Evolutionary conservation across 2,888 invertebrate species (phyloP).

Genomic region (Ochropleura leucogaster): DNA sequence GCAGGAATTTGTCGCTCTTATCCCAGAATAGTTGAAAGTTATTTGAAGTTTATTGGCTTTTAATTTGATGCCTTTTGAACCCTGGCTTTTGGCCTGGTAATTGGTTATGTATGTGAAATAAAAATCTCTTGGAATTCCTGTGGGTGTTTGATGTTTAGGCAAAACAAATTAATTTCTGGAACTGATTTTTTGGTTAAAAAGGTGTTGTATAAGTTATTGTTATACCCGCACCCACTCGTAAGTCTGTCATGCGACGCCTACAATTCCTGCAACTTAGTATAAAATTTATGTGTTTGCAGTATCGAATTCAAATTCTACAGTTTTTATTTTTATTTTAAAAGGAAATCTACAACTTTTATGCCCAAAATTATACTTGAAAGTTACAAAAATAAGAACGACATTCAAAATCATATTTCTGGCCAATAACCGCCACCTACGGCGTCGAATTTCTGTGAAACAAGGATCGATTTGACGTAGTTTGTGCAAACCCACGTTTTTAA

Average conservation of each 20-base stretch:
- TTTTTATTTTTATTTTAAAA: conserved; percentile 25
- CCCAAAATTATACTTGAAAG: conserved; percentile 30
- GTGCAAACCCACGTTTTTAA: conserved; percentile 36
- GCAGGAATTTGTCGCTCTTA: neutral
- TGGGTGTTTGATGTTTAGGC: conserved; percentile 2
- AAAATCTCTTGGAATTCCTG: neutral
- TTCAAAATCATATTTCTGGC: conserved; percentile 29
- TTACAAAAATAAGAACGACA: conserved; percentile 26
- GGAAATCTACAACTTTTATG: conserved; percentile 20
- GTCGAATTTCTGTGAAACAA: conserved; percentile 34
- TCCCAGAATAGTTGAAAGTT: neutral
- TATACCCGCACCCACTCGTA: conserved; percentile 31
- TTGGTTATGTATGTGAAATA: neutral
- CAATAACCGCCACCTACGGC: conserved; percentile 42
- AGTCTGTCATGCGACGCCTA: conserved; percentile 44
- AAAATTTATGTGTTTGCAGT: conserved; percentile 24
- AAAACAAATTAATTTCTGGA: neutral
- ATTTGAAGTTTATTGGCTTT: neutral
- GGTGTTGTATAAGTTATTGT: conserved; percentile 29
- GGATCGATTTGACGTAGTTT: conserved; percentile 3
- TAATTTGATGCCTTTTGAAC: neutral
- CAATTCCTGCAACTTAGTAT: conserved; percentile 33
- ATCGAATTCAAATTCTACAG: conserved; percentile 19
- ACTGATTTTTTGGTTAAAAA: conserved; percentile 19
- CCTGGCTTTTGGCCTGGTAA: neutral